phyloP scores from a whole-genome alignment of 1,140 invertebrate genomes.

The Armadillidium nasatum region DNA sequence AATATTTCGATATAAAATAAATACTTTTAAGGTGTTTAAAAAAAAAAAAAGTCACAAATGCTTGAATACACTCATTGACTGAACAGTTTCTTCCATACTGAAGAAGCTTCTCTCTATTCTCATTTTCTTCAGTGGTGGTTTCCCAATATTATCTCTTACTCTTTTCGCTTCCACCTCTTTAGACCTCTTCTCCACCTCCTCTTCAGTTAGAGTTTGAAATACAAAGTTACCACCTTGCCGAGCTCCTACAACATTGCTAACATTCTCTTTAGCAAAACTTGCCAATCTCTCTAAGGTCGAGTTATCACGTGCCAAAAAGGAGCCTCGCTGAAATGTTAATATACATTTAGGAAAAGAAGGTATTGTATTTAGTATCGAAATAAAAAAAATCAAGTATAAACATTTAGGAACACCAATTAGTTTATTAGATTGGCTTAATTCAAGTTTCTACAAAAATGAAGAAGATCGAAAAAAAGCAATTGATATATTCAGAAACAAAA shows the following conservation, averaged over 20 bases:
- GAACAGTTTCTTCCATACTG: background rate
- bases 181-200: constrained; percentile 31
- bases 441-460: no score
- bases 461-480: no score
- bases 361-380: background rate
- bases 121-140: background rate
- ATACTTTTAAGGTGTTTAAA: no score
- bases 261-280: constrained; percentile 35
- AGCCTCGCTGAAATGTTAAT: constrained; percentile 33
- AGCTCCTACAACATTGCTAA: constrained; percentile 28
- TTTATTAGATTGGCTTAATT: no score
- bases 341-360: background rate
- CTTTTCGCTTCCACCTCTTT: background rate
- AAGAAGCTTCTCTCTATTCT: background rate
- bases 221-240: constrained; percentile 38
- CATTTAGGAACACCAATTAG: no score
- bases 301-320: constrained; percentile 37
- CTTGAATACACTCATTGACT: background rate
- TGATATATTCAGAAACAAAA: no score
- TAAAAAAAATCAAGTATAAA: no score
- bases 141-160: background rate
- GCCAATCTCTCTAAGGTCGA: constrained; percentile 36
- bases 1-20: no score
- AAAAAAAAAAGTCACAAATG: background rate
- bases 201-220: constrained; percentile 37